phyloP scores from a whole-genome alignment of 2,888 invertebrate species.

The Callyntrura sp. region DNA sequence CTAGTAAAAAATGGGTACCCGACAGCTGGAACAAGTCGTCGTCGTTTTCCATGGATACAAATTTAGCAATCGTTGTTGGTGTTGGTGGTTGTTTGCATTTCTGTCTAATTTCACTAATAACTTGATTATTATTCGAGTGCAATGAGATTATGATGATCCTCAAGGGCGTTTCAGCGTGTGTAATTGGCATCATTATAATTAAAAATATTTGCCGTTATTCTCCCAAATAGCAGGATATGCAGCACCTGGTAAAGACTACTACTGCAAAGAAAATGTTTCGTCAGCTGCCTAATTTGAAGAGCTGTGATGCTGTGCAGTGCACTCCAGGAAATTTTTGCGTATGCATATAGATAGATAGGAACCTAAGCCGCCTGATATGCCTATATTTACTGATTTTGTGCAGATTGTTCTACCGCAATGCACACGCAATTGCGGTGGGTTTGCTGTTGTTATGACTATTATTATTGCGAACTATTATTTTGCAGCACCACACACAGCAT shows the following conservation, averaged over 20 bases:
- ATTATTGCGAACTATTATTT: not conserved
- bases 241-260: not conserved
- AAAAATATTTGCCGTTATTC: not conserved
- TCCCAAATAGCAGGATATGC: not conserved
- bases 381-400: constrained; percentile 61
- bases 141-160: constrained; percentile 19
- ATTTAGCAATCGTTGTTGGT: not conserved
- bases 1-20: not conserved
- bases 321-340: constrained; percentile 66
- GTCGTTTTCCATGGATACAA: not conserved
- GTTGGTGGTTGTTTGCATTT: not conserved
- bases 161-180: constrained; percentile 39
- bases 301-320: not conserved
- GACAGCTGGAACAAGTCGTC: not conserved
- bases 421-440: constrained; percentile 61
- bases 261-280: not conserved
- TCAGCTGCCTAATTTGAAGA: not conserved
- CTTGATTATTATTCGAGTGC: not conserved
- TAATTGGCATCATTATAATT: not conserved
- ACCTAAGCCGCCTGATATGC: not conserved
- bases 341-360: constrained; percentile 30
- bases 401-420: constrained; percentile 71
- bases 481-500: not conserved
- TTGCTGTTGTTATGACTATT: not conserved
- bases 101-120: too few relatives aligned